Conservation (phyloP, 64 coral and sea anemone genomes). For the Montipora capricornis region DNA sequence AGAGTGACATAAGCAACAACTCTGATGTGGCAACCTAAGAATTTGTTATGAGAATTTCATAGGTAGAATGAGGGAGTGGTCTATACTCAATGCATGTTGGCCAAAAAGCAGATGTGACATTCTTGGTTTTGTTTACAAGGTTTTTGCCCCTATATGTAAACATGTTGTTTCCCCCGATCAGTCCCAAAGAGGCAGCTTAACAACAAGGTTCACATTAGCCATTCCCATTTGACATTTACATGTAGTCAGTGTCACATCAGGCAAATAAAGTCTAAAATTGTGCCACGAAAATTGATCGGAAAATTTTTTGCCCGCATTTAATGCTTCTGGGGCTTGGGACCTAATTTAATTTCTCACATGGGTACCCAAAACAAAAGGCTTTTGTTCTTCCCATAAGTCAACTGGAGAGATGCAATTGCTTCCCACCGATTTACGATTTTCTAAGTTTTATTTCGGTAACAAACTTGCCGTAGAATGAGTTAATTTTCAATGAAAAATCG, state of each 20-base stretch:
- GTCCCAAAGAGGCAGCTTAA: constrained; percentile 52
- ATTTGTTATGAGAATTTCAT: constrained; percentile 81
- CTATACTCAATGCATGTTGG: constrained; percentile 66
- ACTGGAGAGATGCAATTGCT: constrained; percentile 34
- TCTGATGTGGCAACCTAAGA: constrained; percentile 73
- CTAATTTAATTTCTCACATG: background rate
- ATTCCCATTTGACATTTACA: background rate
- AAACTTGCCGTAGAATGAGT: constrained; percentile 1
- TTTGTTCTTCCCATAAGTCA: constrained; percentile 49
- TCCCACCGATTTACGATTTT: constrained; percentile 39
- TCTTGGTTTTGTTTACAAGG: constrained; percentile 35
- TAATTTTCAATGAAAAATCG: constrained; percentile 42
- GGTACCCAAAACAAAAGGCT: constrained; percentile 28
- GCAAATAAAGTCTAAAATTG: background rate
- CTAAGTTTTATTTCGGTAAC: constrained; percentile 42
- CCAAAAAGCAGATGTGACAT: constrained; percentile 60
- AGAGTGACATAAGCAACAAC: constrained; percentile 69
- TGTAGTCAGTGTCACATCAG: background rate
- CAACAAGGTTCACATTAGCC: background rate
- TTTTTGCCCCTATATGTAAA: constrained; percentile 61
- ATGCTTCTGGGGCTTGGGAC: constrained; percentile 16
- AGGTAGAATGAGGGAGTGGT: constrained; percentile 74
- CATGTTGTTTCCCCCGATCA: constrained; percentile 64
- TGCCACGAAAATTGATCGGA: constrained; percentile 1
- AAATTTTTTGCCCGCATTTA: constrained; percentile 20